phyloP scores from a whole-genome alignment of 2,888 invertebrate genomes.

The Yponomeuta malinellus region DNA sequence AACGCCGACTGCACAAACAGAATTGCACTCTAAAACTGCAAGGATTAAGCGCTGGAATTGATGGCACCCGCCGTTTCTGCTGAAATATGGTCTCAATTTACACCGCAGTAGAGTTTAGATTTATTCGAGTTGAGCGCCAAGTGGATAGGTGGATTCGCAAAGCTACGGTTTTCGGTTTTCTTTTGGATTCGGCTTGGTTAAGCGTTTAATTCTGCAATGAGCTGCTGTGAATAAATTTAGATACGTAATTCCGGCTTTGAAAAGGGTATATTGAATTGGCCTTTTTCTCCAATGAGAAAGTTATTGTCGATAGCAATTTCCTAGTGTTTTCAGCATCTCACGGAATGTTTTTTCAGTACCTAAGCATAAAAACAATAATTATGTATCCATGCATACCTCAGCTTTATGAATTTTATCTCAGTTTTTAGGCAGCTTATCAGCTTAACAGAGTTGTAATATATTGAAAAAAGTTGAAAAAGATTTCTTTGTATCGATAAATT shows the following conservation, averaged over 20 bases:
- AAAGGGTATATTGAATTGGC: neutral
- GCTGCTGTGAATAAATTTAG: conserved; percentile 1
- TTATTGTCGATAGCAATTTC: neutral
- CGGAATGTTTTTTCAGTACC: neutral
- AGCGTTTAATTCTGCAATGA: conserved; percentile 10
- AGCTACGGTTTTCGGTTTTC: conserved; percentile 9
- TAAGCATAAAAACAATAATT: too few species aligned
- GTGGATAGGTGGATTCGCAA: conserved; percentile 10
- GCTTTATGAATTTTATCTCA: too few species aligned
- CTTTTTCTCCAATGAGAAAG: neutral
- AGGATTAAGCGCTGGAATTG: conserved; percentile 9
- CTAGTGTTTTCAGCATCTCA: neutral
- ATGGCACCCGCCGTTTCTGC: neutral
- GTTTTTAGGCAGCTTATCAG: too few species aligned
- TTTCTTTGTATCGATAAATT: too few species aligned
- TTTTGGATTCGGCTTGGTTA: conserved; percentile 9
- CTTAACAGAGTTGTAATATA: too few species aligned
- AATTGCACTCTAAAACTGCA: conserved; percentile 12
- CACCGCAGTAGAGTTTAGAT: neutral
- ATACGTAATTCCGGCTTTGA: neutral
- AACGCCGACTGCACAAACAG: neutral
- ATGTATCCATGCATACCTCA: too few species aligned
- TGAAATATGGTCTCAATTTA: neutral
- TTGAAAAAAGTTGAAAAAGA: too few species aligned
- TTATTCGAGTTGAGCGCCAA: neutral